Base-by-base conservation (phyloP, 2,113 vertebrate species). In the Engraulis encrasicolus region DNA sequence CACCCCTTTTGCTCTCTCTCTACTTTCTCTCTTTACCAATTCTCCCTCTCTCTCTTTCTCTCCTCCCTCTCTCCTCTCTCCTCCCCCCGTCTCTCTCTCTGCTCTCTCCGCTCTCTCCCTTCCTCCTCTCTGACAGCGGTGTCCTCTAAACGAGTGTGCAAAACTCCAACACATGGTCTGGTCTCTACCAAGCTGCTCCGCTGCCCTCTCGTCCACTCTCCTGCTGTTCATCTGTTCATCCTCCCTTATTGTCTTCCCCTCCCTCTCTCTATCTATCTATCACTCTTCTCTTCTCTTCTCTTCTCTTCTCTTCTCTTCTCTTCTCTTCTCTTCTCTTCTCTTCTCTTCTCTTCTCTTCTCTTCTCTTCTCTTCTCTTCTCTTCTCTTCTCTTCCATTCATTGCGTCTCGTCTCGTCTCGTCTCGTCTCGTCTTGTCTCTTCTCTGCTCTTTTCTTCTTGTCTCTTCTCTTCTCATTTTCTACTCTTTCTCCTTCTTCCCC, bases 31-130 rank as follows among this genome's bases (percentile, higher is more conserved):
- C 45, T 19, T 5, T 48, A n/a, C 17, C 58, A 82, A 84, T 78
- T 31, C 19, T n/a, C 38, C 12, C 79, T 1, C 31, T 27, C 23
- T 6, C 7, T 61, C 7, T 19, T 23, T 83, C 82, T 50, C 61
- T 71, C 48, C 15, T 9, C 74, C 50, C 81, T 77, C 78, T 79
- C 71, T 81, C 38, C 80, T 77, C 71, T 50, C 20, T 20, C 48
- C 31, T 23, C 34, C 7, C 50, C 15, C 27, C 34, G 37, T 1
- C 34, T 77, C 74, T n/a, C 12, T 38, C 3, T 50, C 7, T 80
- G 78, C 78, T n/a, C 50, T 18, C 20, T 31, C 40, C 23, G 4
- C 4, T n/a, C 20, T n/a, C 20, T 58, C 19, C 23, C 20, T 9
- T 58, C 74, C 18, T 71, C 61, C 61, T 34, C 31, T 71, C 23